Percentiles rank a stretch among this genome's conserved stretches.
Evolutionary conservation across 2,113 vertebrate species (phyloP).

Genomic region (Etheostoma spectabile): DNA sequence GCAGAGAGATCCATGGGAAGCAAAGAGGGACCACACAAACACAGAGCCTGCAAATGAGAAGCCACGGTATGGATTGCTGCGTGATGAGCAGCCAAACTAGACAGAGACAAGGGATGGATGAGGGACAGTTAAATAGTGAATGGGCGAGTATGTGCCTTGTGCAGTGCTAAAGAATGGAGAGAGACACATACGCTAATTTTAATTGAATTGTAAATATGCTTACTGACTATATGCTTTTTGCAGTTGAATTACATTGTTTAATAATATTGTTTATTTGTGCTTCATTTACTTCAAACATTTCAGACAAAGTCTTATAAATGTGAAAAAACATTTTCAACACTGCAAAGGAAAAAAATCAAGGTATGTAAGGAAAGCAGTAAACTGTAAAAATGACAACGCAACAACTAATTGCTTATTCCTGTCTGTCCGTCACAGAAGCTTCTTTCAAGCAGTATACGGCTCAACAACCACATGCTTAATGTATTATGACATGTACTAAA

Average conservation of each 20-base stretch:
- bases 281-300: too few relatives aligned
- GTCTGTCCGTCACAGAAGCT: not conserved
- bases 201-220: not conserved
- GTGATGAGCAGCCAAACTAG: constrained; percentile 56
- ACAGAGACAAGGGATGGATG: constrained; percentile 51
- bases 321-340: not conserved
- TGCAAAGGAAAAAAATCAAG: not conserved
- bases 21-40: constrained; percentile 73
- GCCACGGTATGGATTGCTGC: constrained; percentile 53
- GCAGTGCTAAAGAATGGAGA: not conserved
- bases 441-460: not conserved
- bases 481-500: not conserved
- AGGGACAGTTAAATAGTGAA: constrained; percentile 14
- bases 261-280: too few relatives aligned
- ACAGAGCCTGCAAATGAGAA: constrained; percentile 66
- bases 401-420: not conserved
- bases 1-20: constrained; percentile 63
- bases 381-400: not conserved
- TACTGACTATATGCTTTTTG: not conserved
- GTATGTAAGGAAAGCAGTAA: too few relatives aligned
- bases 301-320: not conserved
- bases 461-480: not conserved
- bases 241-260: too few relatives aligned
- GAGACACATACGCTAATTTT: not conserved
- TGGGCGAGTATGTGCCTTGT: not conserved